Conservation (phyloP, 1,140 invertebrate genomes). For the Schmidtea mediterranea region DNA sequence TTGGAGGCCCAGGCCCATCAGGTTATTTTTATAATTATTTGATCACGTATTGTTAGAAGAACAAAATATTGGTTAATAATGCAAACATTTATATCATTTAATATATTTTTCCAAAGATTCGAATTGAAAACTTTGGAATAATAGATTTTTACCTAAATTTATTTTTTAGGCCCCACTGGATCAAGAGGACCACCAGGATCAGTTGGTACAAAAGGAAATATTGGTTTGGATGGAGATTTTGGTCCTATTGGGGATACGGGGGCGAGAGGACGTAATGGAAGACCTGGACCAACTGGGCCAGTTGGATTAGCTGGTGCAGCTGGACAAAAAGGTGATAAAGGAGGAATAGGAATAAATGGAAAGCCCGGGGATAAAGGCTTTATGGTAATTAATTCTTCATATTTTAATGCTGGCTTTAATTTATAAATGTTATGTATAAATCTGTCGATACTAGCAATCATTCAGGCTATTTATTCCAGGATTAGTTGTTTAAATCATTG, state of each 20-base stretch:
- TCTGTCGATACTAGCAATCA: not conserved
- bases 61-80: too few relatives aligned
- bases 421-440: slow-evolving; percentile 9
- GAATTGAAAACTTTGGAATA: not conserved
- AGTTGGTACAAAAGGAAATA: slow-evolving; percentile 2
- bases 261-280: not conserved
- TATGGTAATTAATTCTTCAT: not conserved
- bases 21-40: too few relatives aligned
- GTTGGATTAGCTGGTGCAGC: not conserved
- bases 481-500: too few relatives aligned
- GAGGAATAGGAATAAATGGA: not conserved
- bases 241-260: not conserved
- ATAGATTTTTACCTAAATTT: slow-evolving; percentile 4
- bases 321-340: not conserved
- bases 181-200: slow-evolving; percentile 4
- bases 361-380: slow-evolving; percentile 1
- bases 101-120: too few relatives aligned
- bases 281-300: not conserved
- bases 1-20: not conserved
- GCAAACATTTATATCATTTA: too few relatives aligned
- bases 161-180: slow-evolving; percentile 2
- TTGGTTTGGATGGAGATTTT: not conserved
- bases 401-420: not conserved
- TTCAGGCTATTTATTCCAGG: not conserved
- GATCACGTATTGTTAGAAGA: too few relatives aligned